These are phyloP conservation scores for Sphenopsis melanotis DNA, from an alignment of 2,797 vertebrate genomes.

Conservation along the genomic window DNA sequence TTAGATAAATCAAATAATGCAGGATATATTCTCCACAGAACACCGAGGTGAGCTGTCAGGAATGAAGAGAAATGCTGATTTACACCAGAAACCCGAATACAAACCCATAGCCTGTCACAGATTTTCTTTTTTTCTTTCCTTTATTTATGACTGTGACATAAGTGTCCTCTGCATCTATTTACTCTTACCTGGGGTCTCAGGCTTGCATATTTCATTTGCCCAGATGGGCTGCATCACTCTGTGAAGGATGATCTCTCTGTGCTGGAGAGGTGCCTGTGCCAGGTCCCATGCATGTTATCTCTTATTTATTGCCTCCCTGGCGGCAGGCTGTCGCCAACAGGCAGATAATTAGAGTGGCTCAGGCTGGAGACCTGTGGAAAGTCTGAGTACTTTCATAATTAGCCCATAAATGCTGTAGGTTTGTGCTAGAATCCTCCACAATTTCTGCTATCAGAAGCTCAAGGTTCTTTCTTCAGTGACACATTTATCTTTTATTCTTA, in stretches of 20 bases:
- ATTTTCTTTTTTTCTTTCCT: background rate
- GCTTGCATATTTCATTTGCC: conserved; percentile 13
- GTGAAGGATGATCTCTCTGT: conserved; percentile 9
- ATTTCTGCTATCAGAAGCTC: background rate
- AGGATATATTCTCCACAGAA: background rate
- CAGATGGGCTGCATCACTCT: background rate
- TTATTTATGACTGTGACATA: background rate
- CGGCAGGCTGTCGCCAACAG: background rate
- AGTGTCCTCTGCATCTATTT: conserved; percentile 20
- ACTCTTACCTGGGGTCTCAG: background rate
- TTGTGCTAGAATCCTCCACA: background rate
- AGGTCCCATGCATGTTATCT: conserved; percentile 2
- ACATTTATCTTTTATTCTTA: background rate
- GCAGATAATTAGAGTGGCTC: background rate
- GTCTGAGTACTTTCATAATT: background rate
- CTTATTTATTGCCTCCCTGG: conserved; percentile 55
- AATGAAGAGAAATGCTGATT: background rate
- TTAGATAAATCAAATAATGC: background rate
- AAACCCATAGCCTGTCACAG: background rate
- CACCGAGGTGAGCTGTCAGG: background rate
- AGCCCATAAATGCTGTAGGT: background rate
- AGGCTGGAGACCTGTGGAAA: conserved; percentile 23
- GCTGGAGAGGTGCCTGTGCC: conserved; percentile 9
- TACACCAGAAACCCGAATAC: background rate
- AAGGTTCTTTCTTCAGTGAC: background rate